These are phyloP conservation scores for Acanthaster planci DNA, from an alignment of 35 echinoderm and acorn worm species.

Conservation along the genomic window DNA sequence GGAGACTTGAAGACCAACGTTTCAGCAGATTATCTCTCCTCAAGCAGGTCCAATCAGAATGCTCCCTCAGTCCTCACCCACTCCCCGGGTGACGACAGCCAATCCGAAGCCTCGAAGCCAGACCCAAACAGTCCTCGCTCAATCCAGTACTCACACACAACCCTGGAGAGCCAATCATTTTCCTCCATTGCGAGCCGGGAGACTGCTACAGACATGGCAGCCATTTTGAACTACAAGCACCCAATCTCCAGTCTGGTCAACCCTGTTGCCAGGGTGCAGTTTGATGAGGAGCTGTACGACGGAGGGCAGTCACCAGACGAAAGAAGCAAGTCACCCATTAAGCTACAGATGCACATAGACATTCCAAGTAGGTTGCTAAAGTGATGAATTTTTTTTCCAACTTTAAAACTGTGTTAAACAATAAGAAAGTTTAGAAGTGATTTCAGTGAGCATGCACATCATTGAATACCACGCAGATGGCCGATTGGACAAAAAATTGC, in stretches of 20 bases:
- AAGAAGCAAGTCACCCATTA: conserved; percentile 36
- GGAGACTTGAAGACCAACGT: not conserved
- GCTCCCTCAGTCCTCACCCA: not conserved
- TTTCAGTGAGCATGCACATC: too few species aligned
- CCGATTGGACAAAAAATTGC: too few species aligned
- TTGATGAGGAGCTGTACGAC: conserved; percentile 60
- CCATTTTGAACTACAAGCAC: conserved; percentile 25
- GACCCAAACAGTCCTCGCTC: not conserved
- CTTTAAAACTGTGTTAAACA: too few species aligned
- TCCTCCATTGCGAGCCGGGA: not conserved
- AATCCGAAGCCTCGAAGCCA: not conserved
- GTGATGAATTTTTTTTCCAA: too few species aligned
- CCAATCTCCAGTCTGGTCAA: conserved; percentile 50
- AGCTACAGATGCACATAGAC: conserved; percentile 51
- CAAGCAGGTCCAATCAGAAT: not conserved
- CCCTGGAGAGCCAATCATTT: not conserved
- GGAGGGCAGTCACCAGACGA: conserved; percentile 34
- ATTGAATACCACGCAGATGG: too few species aligned
- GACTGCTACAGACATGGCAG: not conserved
- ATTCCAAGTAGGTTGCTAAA: conserved; percentile 36
- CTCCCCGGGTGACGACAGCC: not conserved
- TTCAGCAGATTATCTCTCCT: not conserved
- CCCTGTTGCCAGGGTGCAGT: conserved; percentile 38
- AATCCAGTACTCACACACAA: not conserved
- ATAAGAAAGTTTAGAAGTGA: too few species aligned